These are phyloP conservation scores for Drosophila gunungcola DNA, from an alignment of 1,140 invertebrate species.

Conservation along the genomic window DNA sequence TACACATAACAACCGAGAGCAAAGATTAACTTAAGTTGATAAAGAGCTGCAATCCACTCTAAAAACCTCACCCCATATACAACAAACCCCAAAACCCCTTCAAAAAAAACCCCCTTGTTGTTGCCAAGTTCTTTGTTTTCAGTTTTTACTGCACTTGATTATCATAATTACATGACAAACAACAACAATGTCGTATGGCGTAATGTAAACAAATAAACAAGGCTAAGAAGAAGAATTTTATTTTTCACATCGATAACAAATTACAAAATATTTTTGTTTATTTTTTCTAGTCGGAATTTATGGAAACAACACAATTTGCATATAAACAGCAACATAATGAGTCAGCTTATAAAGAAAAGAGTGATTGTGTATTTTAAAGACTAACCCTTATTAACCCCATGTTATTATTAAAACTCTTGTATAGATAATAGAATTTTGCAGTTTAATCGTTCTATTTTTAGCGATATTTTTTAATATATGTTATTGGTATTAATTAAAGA, in stretches of 20 bases:
- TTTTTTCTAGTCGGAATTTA: constrained; percentile 27
- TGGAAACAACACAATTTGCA: constrained; percentile 19
- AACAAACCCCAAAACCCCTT: constrained; percentile 1
- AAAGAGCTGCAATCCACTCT: constrained; percentile 16
- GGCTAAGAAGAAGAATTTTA: constrained; percentile 5
- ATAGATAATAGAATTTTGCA: no score
- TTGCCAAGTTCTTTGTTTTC: constrained; percentile 38
- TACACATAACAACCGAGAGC: constrained; percentile 6
- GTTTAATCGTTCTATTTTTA: no score
- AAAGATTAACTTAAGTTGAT: constrained; percentile 35
- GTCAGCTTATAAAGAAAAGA: constrained; percentile 5
- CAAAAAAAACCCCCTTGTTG: constrained; percentile 13
- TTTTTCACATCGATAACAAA: constrained; percentile 27
- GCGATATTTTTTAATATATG: no score
- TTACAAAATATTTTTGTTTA: constrained; percentile 46
- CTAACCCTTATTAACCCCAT: no score
- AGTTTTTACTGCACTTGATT: constrained; percentile 35
- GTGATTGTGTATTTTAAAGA: background rate
- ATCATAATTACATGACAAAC: constrained; percentile 44
- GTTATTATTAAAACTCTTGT: no score
- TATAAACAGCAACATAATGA: constrained; percentile 17
- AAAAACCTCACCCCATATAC: background rate
- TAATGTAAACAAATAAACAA: constrained; percentile 39
- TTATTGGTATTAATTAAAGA: no score
- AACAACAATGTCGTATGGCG: constrained; percentile 16